Percentiles rank a stretch among this genome's conserved stretches.
Conservation (phyloP, 92 coral and sea anemone genomes). For the Micromussa lordhowensis region DNA sequence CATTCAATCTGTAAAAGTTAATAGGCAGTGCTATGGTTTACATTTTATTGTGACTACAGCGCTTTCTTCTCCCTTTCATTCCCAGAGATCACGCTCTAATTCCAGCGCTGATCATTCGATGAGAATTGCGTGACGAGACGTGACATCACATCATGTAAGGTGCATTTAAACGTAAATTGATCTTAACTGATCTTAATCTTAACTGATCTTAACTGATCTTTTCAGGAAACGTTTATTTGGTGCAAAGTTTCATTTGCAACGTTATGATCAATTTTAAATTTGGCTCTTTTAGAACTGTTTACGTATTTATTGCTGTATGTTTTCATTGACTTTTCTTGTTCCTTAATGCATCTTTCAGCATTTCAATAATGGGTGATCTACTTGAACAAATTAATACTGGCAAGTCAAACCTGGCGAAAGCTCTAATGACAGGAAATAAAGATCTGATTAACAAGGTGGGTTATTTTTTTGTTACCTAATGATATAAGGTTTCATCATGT, state of each 20-base stretch:
- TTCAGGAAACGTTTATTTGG: neutral
- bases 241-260: neutral
- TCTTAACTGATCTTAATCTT: neutral
- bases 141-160: neutral
- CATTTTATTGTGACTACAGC: neutral
- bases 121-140: neutral
- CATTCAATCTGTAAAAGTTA: neutral
- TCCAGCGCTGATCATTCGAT: neutral
- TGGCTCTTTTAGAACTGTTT: neutral
- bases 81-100: neutral
- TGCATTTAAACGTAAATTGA: neutral
- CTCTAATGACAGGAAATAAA: constrained; percentile 14
- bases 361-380: constrained; percentile 9
- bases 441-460: constrained; percentile 15
- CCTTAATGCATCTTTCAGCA: neutral
- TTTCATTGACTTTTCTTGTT: neutral
- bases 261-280: neutral
- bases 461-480: neutral
- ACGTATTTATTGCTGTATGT: neutral
- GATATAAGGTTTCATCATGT: neutral
- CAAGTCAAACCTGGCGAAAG: constrained; percentile 23
- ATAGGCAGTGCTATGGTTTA: neutral
- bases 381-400: neutral
- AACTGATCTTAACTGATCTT: neutral
- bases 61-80: neutral